phyloP scores from a whole-genome alignment of 2,888 invertebrate species.

The Hirtodrosophila cameraria region DNA sequence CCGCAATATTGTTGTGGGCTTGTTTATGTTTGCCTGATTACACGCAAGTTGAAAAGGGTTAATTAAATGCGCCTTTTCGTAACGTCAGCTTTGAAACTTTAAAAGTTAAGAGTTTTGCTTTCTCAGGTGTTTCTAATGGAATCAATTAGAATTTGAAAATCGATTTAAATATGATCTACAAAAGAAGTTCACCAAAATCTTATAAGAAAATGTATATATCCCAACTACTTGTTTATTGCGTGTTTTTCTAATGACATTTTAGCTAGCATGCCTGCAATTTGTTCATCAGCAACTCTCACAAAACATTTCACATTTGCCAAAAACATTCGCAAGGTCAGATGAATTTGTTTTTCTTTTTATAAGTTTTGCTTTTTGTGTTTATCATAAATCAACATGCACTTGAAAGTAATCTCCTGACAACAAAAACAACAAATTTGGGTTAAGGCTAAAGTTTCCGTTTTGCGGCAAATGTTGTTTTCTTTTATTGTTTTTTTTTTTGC shows the following conservation, averaged over 20 bases:
- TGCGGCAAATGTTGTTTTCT: slow-evolving; percentile 33
- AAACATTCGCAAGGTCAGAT: slow-evolving; percentile 36
- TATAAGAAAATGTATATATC: too few relatives aligned
- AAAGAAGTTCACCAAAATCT: not conserved
- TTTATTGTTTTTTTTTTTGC: slow-evolving; percentile 4
- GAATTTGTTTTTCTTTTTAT: slow-evolving; percentile 6
- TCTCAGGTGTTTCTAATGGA: too few relatives aligned
- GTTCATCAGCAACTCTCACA: slow-evolving; percentile 20
- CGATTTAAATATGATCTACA: too few relatives aligned
- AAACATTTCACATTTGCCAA: slow-evolving; percentile 31
- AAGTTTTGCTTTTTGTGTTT: slow-evolving; percentile 21
- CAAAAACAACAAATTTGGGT: slow-evolving; percentile 55
- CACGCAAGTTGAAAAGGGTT: slow-evolving; percentile 56
- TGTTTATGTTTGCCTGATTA: slow-evolving; percentile 42
- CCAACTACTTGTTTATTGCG: too few relatives aligned
- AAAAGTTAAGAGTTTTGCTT: not conserved
- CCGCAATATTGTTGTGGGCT: slow-evolving; percentile 33
- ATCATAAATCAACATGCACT: slow-evolving; percentile 64
- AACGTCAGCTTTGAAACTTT: slow-evolving; percentile 9
- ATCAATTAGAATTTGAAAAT: too few relatives aligned
- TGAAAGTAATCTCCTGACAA: slow-evolving; percentile 64
- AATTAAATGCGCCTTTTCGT: slow-evolving; percentile 45
- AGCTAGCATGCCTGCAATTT: slow-evolving; percentile 16
- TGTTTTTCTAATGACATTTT: slow-evolving; percentile 27
- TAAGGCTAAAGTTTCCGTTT: slow-evolving; percentile 62